Evolutionary conservation across 2,113 vertebrate species (phyloP).

Genomic region (Leiothrix lutea): DNA sequence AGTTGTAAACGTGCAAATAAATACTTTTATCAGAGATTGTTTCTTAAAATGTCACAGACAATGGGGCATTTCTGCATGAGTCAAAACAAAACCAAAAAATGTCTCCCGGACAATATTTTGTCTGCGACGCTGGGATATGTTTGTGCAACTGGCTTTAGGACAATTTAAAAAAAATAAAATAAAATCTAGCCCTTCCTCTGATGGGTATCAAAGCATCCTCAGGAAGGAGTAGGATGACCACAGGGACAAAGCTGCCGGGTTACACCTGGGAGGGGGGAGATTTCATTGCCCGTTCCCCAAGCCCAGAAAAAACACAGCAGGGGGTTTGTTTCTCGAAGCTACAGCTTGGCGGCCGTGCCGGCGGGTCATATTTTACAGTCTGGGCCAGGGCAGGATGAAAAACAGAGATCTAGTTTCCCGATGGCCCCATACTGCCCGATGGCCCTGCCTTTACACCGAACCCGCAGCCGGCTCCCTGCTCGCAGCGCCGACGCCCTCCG

Average conservation of each 20-base stretch:
- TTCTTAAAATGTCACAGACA: slow-evolving; percentile 44
- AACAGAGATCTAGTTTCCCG: slow-evolving; percentile 12
- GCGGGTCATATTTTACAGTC: slow-evolving; percentile 62
- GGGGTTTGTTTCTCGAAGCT: slow-evolving; percentile 59
- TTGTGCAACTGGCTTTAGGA: not conserved
- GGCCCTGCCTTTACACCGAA: slow-evolving; percentile 41
- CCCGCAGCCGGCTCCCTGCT: slow-evolving; percentile 47
- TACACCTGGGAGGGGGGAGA: not conserved
- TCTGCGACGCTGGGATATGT: not conserved
- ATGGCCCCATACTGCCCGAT: not conserved
- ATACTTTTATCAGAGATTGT: slow-evolving; percentile 40
- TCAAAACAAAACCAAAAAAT: slow-evolving; percentile 17
- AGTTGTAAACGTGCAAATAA: not conserved
- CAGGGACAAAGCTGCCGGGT: not conserved
- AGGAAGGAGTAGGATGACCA: not conserved
- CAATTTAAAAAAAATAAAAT: not conserved
- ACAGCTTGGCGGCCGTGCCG: not conserved
- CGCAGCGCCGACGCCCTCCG: not conserved
- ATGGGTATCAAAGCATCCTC: not conserved
- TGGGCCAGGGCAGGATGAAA: slow-evolving; percentile 45
- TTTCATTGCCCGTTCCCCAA: slow-evolving; percentile 11
- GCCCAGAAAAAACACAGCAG: slow-evolving; percentile 10
- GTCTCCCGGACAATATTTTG: not conserved
- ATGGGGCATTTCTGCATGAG: not conserved
- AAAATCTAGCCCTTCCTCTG: not conserved